Conservation (phyloP, 2,113 vertebrate species). For the Malurus melanocephalus region DNA sequence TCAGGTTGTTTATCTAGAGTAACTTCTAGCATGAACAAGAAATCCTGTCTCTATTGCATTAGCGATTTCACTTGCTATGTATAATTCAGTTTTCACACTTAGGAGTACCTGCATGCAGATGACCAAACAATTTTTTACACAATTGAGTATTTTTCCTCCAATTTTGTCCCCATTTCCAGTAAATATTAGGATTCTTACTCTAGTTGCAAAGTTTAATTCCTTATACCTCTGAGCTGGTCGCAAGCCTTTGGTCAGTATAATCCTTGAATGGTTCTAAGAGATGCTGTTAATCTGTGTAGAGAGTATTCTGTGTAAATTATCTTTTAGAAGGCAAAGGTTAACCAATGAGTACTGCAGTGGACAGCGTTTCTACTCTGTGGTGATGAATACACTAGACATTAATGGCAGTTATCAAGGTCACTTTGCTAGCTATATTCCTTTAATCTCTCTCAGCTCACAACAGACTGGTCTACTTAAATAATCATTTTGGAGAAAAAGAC, state of each 20-base stretch:
- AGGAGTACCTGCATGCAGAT: neutral
- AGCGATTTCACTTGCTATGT: neutral
- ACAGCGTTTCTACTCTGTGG: neutral
- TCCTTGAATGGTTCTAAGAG: neutral
- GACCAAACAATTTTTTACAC: neutral
- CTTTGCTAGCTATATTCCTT: neutral
- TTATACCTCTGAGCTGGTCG: neutral
- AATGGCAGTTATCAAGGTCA: neutral
- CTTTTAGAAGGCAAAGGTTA: neutral
- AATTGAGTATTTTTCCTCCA: neutral
- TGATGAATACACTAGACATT: neutral
- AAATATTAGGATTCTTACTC: neutral
- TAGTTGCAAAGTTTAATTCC: neutral
- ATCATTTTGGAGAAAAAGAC: neutral
- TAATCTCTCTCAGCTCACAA: neutral
- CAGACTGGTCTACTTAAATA: neutral
- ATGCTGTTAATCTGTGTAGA: neutral
- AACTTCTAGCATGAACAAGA: neutral
- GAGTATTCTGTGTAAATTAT: neutral
- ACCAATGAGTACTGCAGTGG: neutral
- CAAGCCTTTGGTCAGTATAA: neutral
- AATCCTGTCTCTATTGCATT: neutral
- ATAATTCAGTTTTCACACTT: neutral
- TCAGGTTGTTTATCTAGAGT: neutral
- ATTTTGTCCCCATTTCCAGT: neutral